phyloP scores from a whole-genome alignment of 2,113 vertebrate genomes.

The Psittacus erithacus region DNA sequence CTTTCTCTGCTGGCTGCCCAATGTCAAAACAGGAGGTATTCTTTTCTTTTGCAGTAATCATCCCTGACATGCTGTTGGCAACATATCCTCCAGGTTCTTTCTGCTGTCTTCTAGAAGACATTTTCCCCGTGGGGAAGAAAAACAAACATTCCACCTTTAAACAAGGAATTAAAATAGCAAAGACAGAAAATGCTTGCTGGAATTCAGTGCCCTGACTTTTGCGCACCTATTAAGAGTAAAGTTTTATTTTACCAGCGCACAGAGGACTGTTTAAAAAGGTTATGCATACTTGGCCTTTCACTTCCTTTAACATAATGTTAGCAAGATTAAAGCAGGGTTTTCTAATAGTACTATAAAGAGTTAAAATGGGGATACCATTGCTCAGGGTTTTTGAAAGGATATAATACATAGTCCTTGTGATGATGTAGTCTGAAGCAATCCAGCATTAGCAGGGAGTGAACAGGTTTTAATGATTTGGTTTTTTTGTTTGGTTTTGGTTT shows the following conservation, averaged over 20 bases:
- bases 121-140: background rate
- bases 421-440: background rate
- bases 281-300: background rate
- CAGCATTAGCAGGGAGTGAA: background rate
- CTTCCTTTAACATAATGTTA: background rate
- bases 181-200: background rate
- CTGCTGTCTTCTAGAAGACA: conserved; percentile 10
- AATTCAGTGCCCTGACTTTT: background rate
- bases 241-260: background rate
- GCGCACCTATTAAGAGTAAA: background rate
- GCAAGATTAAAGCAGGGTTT: background rate
- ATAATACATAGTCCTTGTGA: background rate
- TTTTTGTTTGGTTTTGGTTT: background rate
- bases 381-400: background rate
- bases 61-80: conserved; percentile 32
- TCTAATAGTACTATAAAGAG: background rate
- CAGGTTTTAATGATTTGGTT: background rate
- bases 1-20: conserved; percentile 9
- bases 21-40: conserved; percentile 27
- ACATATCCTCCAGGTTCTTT: conserved; percentile 18
- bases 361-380: background rate
- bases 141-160: background rate
- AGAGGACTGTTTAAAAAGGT: background rate
- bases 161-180: conserved; percentile 2
- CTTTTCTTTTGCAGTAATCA: conserved; percentile 32